Conservation (phyloP, 1,140 invertebrate genomes). For the Magallana angulata region DNA sequence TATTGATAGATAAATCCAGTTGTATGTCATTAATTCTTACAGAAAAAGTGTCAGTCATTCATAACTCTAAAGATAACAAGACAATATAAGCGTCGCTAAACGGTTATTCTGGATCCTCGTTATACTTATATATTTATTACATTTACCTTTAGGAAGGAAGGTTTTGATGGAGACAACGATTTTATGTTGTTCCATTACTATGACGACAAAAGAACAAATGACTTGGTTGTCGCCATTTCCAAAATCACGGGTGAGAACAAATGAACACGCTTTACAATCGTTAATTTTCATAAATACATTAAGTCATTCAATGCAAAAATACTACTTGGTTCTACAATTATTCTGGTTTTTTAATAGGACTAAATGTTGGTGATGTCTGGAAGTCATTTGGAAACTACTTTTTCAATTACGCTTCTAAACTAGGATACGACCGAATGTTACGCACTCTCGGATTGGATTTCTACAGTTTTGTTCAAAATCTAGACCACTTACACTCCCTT, state of each 20-base stretch:
- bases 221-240: conserved; percentile 40
- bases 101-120: no score
- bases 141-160: conserved; percentile 35
- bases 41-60: no score
- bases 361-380: conserved; percentile 61
- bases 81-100: no score
- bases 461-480: conserved; percentile 63
- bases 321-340: no score
- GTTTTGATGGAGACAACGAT: conserved; percentile 46
- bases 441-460: conserved; percentile 62
- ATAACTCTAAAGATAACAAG: no score
- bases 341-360: conserved; percentile 48
- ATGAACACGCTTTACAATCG: no score
- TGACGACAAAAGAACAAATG: conserved; percentile 42
- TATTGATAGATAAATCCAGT: no score
- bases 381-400: conserved; percentile 74
- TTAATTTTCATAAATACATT: no score
- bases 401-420: conserved; percentile 57
- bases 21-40: no score
- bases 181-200: conserved; percentile 55
- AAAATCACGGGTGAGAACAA: conserved; percentile 18
- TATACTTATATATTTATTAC: not conserved
- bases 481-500: conserved; percentile 64
- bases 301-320: no score
- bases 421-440: conserved; percentile 65